A percentile compares a stretch with the other conserved stretches of the same genome.
Conservation (phyloP, 2,797 vertebrate genomes). For the Trichosurus vulpecula region DNA sequence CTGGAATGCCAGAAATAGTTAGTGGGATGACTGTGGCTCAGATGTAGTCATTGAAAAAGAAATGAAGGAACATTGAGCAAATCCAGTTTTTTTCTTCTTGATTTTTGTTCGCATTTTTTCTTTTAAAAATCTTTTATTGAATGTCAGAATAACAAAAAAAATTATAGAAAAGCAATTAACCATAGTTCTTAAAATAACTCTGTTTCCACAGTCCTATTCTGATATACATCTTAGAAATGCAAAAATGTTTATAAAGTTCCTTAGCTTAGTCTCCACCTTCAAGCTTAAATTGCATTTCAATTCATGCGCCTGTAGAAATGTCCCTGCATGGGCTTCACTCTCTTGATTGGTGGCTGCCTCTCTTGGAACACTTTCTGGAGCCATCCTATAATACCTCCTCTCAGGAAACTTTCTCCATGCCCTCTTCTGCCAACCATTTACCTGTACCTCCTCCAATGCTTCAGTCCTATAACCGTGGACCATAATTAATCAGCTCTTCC, state of each 20-base stretch:
- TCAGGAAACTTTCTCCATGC: not conserved
- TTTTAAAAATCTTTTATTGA: slow-evolving; percentile 58
- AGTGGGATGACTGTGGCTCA: not conserved
- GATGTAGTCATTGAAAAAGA: not conserved
- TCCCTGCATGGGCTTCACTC: not conserved
- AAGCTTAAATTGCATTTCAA: not conserved
- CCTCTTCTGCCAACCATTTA: not conserved
- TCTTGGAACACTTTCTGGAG: not conserved
- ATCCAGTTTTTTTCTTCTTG: not conserved
- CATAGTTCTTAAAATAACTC: slow-evolving; percentile 72
- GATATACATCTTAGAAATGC: slow-evolving; percentile 51
- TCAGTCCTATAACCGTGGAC: not conserved
- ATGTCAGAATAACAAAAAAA: slow-evolving; percentile 53
- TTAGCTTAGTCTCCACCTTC: slow-evolving; percentile 27
- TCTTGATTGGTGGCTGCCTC: not conserved
- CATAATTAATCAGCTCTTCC: not conserved
- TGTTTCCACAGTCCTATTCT: slow-evolving; percentile 67
- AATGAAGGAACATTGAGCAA: not conserved
- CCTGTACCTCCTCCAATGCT: not conserved
- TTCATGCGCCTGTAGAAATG: not conserved
- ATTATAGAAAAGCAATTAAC: slow-evolving; percentile 62
- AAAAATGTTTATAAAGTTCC: slow-evolving; percentile 4
- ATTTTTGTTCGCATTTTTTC: not conserved
- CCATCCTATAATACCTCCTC: not conserved
- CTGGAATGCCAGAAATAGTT: not conserved